phyloP scores from a whole-genome alignment of 2,888 invertebrate species.

The Dasysyrphus tricinctus region DNA sequence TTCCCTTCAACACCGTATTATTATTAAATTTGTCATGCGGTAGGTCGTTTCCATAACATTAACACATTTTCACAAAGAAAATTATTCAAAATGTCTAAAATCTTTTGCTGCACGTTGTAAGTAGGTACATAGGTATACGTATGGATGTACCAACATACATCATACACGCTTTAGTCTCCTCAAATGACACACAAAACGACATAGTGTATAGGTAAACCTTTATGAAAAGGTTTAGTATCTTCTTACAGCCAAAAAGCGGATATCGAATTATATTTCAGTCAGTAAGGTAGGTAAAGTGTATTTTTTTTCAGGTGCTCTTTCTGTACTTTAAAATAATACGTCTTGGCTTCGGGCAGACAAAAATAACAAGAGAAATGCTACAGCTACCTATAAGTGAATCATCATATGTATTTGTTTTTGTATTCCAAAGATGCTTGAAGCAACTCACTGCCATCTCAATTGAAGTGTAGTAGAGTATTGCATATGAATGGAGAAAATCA shows the following conservation, averaged over 20 bases:
- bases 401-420: slow-evolving; percentile 26
- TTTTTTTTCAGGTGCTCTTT: slow-evolving; percentile 51
- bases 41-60: slow-evolving; percentile 45
- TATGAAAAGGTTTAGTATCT: slow-evolving; percentile 2
- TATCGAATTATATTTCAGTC: slow-evolving; percentile 41
- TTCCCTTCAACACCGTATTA: neutral
- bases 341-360: neutral
- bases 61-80: slow-evolving; percentile 50
- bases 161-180: slow-evolving; percentile 9
- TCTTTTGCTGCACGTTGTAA: neutral
- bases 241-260: slow-evolving; percentile 55
- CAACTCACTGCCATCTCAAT: slow-evolving; percentile 24
- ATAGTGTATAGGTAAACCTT: neutral
- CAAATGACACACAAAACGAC: slow-evolving; percentile 5
- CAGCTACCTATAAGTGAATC: slow-evolving; percentile 46
- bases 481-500: slow-evolving; percentile 48
- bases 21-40: slow-evolving; percentile 44
- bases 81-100: slow-evolving; percentile 28
- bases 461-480: slow-evolving; percentile 13
- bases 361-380: neutral
- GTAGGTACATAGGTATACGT: neutral
- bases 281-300: neutral
- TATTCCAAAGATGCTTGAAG: slow-evolving; percentile 40
- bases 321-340: neutral
- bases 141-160: neutral